Conservation (phyloP, 2,113 vertebrate genomes). For the Atherinomorus stipes region DNA sequence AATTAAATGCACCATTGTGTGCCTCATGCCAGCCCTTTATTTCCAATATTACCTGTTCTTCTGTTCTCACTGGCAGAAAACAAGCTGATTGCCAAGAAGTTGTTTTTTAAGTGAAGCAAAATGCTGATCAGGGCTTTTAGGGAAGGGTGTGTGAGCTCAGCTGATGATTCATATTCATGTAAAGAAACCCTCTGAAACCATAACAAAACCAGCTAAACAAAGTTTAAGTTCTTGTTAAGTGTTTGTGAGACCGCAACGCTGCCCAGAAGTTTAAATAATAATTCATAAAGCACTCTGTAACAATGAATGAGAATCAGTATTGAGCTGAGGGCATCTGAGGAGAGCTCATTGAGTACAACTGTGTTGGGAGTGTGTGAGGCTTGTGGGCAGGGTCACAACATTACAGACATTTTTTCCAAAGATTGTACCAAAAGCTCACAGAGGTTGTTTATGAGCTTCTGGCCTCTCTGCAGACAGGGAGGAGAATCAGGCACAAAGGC, state of each 20-base stretch:
- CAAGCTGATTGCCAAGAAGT: not conserved
- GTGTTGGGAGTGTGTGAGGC: conserved; percentile 11
- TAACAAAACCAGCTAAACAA: not conserved
- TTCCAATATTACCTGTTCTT: not conserved
- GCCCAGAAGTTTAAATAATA: not conserved
- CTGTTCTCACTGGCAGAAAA: not conserved
- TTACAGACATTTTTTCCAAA: conserved; percentile 62
- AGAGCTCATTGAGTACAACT: conserved; percentile 5
- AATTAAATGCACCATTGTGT: too few relatives aligned
- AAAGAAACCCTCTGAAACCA: not conserved
- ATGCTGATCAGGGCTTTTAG: conserved; percentile 9
- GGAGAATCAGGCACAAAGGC: conserved; percentile 5
- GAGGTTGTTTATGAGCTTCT: conserved; percentile 53
- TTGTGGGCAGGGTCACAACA: conserved; percentile 60
- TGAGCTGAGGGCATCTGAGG: conserved; percentile 25
- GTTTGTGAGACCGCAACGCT: not conserved
- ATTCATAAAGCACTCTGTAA: not conserved
- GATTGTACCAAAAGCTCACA: conserved; percentile 42
- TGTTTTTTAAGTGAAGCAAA: conserved; percentile 5
- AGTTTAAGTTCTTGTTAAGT: not conserved
- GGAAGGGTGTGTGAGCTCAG: conserved; percentile 26
- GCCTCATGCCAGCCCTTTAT: not conserved
- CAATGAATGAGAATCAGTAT: not conserved
- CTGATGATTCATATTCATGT: conserved; percentile 14
- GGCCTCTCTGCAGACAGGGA: conserved; percentile 13